phyloP scores from a whole-genome alignment of 2,113 vertebrate genomes.

The Cervus canadensis region DNA sequence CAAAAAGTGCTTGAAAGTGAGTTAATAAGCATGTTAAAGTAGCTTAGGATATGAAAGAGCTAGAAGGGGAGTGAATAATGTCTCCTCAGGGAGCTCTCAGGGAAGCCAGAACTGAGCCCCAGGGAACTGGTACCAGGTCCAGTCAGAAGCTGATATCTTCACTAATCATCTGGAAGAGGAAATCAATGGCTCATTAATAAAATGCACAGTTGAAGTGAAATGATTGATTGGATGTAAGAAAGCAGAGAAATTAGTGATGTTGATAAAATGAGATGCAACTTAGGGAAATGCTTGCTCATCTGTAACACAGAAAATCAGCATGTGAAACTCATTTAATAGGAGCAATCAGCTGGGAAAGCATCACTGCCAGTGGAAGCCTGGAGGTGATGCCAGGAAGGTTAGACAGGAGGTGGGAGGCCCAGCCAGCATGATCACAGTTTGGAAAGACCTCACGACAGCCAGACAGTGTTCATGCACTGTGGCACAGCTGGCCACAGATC shows the following conservation, averaged over 20 bases:
- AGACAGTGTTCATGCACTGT: background rate
- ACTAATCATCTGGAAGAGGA: background rate
- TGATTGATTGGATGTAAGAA: conserved; percentile 17
- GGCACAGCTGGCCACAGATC: background rate
- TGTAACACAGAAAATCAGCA: background rate
- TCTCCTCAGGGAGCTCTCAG: background rate
- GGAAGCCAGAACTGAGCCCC: background rate
- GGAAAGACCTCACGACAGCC: background rate
- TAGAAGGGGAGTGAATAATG: background rate
- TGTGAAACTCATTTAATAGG: background rate
- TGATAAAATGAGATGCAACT: background rate
- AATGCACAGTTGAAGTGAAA: background rate
- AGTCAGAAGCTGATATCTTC: background rate
- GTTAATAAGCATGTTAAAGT: background rate
- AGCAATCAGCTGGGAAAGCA: background rate
- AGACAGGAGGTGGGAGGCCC: background rate
- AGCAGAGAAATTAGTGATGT: background rate
- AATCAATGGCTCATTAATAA: background rate
- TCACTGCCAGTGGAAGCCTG: background rate
- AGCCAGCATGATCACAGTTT: background rate
- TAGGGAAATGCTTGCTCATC: background rate
- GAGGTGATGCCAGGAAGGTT: background rate
- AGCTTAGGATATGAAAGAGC: background rate
- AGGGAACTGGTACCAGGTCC: background rate
- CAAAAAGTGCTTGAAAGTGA: background rate